Evolutionary conservation across 1,140 invertebrate genomes (phyloP).

Genomic region (Drosophila insularis): DNA sequence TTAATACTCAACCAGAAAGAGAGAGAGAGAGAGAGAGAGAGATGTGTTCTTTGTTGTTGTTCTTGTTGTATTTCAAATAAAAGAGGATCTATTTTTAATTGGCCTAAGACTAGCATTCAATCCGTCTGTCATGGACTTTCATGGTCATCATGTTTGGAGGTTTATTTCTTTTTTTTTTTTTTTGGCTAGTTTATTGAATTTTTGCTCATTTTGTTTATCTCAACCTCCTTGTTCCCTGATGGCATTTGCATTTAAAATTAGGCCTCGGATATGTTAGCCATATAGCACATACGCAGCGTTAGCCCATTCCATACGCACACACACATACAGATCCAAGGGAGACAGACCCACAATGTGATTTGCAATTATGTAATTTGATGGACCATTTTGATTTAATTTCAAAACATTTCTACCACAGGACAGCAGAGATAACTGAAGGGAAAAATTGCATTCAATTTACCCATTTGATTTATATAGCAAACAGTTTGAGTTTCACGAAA

Average conservation of each 20-base stretch:
- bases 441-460: neutral
- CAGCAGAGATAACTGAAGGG: neutral
- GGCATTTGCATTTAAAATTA: neutral
- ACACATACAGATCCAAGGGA: neutral
- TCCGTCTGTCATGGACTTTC: too few relatives aligned
- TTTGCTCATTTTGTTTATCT: neutral
- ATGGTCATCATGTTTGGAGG: too few relatives aligned
- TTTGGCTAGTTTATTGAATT: too few relatives aligned
- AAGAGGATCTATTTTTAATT: too few relatives aligned
- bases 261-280: neutral
- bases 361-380: constrained; percentile 59
- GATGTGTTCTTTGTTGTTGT: too few relatives aligned
- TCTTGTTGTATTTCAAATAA: too few relatives aligned
- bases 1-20: too few relatives aligned
- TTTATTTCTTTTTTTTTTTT: too few relatives aligned
- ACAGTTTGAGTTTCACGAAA: neutral
- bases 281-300: neutral
- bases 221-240: neutral
- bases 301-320: constrained; percentile 15
- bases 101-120: too few relatives aligned
- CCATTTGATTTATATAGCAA: neutral
- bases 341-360: constrained; percentile 46
- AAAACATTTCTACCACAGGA: constrained; percentile 30
- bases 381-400: constrained; percentile 47
- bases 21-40: too few relatives aligned